Percentiles rank a stretch among this genome's conserved stretches.
phyloP scores from a whole-genome alignment of 2,888 invertebrate genomes.

The Melanotus villosus region DNA sequence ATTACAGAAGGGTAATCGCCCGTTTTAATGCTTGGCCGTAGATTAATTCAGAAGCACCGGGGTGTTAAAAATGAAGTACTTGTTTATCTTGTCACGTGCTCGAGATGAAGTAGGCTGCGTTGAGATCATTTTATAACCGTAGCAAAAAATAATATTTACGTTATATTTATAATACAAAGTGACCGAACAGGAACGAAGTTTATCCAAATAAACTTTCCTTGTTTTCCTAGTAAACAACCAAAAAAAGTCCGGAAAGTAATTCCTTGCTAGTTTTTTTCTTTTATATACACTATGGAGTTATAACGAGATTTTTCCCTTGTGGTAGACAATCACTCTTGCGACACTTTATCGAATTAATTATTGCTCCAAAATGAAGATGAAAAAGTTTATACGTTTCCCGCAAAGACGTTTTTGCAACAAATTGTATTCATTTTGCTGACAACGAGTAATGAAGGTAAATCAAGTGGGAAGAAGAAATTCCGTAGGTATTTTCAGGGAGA shows the following conservation, averaged over 20 bases:
- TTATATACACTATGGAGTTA: background rate
- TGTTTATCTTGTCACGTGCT: constrained; percentile 43
- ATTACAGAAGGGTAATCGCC: constrained; percentile 41
- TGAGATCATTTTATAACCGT: constrained; percentile 26
- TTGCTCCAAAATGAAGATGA: background rate
- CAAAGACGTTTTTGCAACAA: too few species aligned
- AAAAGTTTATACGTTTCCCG: background rate
- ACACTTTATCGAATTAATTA: background rate
- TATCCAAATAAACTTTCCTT: constrained; percentile 1
- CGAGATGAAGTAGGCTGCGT: constrained; percentile 29
- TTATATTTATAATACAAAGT: constrained; percentile 22
- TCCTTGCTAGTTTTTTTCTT: background rate
- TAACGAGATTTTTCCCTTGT: background rate
- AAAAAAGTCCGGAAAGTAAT: background rate
- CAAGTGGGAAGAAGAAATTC: too few species aligned
- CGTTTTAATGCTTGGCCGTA: constrained; percentile 41
- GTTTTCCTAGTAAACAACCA: constrained; percentile 2
- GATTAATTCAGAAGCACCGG: constrained; percentile 40
- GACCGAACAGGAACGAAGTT: background rate
- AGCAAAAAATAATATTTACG: constrained; percentile 33
- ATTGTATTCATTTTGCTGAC: too few species aligned
- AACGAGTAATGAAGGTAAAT: too few species aligned
- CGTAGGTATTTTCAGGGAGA: too few species aligned
- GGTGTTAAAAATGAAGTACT: constrained; percentile 42
- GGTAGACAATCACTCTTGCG: background rate